Percentiles rank a stretch among this genome's conserved stretches.
These are phyloP conservation scores for Siniperca knerii DNA, from an alignment of 2,113 vertebrate species.

Conservation along the genomic window DNA sequence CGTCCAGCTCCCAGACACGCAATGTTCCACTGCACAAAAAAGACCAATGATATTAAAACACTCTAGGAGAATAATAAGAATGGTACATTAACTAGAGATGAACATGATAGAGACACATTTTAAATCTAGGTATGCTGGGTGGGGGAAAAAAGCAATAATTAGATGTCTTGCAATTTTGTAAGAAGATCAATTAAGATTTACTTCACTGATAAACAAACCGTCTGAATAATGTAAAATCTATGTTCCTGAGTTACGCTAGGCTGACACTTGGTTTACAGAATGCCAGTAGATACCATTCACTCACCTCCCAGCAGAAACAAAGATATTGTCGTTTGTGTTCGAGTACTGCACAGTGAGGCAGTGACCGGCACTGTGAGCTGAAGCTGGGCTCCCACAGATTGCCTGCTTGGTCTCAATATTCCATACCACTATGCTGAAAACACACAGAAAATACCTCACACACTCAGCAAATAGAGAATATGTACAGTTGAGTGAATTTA, in stretches of 20 bases:
- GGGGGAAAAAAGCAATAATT: background rate
- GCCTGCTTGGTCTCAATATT: conserved; percentile 85
- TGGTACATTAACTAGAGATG: background rate
- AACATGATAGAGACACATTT: background rate
- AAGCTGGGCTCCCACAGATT: conserved; percentile 89
- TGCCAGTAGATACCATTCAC: conserved; percentile 40
- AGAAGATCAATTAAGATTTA: background rate
- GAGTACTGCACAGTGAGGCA: conserved; percentile 83
- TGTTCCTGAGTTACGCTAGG: background rate
- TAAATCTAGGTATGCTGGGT: background rate
- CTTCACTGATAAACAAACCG: background rate
- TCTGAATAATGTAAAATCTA: background rate
- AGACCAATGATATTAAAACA: background rate
- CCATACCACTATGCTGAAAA: conserved; percentile 90
- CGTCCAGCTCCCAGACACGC: conserved; percentile 90
- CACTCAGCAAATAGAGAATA: background rate
- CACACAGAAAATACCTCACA: conserved; percentile 22
- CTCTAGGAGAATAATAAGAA: background rate
- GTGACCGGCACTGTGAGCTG: conserved; percentile 80
- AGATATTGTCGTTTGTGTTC: conserved; percentile 84
- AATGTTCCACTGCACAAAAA: conserved; percentile 84
- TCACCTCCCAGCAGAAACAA: conserved; percentile 91
- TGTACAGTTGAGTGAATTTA: background rate
- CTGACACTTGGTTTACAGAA: background rate
- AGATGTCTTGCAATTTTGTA: background rate